Base-by-base conservation (phyloP, 2,797 vertebrate genomes). In the Pipistrellus nathusii region DNA sequence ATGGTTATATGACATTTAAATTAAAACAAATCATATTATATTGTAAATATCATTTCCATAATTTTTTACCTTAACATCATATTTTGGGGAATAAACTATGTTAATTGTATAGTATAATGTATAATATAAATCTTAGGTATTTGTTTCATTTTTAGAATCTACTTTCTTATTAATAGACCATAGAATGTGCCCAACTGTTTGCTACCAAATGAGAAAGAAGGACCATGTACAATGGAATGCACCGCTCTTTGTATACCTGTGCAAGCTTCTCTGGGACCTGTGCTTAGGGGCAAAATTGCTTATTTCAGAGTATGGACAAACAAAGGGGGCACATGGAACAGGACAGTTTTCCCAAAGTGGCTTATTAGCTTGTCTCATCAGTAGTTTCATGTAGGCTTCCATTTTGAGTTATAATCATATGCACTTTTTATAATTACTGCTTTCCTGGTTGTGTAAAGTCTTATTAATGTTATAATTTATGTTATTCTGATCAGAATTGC, bases 41-140 rank as follows among this genome's bases (percentile, higher is more conserved):
- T 64, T 90, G 3, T 68, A 90, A 95, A 62, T 94, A 77, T 23
- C 53, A 5, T 44, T 95, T 90, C 94, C 53, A 83, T 64, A 82
- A 20, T 80, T 92, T 90, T 76, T 69, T 53, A n/a, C 46, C 18
- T 78, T 66, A 76, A 82, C 51, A 72, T 90, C 11, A 66, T 80
- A 87, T 76, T 96, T 95, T 71, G 57, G 55, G 35, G 12, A 96
- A 75, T 17, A 95, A 82, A 91, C 6, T 38, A 41, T 48, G 59
- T 41, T 95, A 14, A 51, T 51, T 51, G 3, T 10, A 38, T 38
- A 51, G 8, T 75, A 55, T 41, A 75, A 92, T 85, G 4, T 8
- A 48, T 41, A 46, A 6, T 75, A 59, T 57, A 75, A 93, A 93
- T 66, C 25, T 86, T 64, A 69, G 10, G 8, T 18, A 78, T 71